These are phyloP conservation scores for Malurus melanocephalus DNA, from an alignment of 2,113 vertebrate species.

Conservation along the genomic window DNA sequence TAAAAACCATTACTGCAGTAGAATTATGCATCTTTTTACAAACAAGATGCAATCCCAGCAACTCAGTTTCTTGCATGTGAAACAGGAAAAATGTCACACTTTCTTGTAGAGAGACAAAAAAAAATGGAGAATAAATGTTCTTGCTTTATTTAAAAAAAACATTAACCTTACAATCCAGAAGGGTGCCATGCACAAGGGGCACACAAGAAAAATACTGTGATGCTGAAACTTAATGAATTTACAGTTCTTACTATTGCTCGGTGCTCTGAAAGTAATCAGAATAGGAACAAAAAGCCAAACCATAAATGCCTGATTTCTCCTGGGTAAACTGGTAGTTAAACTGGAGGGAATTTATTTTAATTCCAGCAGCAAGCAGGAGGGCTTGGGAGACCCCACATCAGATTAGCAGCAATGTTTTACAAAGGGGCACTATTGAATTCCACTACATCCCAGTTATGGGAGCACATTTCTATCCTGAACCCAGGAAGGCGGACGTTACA, in stretches of 20 bases:
- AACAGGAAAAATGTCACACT: not conserved
- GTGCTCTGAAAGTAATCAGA: constrained; percentile 20
- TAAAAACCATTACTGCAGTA: not conserved
- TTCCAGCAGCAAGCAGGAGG: not conserved
- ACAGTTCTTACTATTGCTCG: constrained; percentile 22
- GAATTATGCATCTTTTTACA: not conserved
- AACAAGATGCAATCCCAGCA: not conserved
- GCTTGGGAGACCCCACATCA: not conserved
- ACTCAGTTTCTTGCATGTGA: not conserved
- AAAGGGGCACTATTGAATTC: not conserved
- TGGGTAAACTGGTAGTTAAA: constrained; percentile 17
- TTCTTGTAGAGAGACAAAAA: not conserved
- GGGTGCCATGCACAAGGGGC: not conserved
- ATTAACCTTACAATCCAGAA: not conserved
- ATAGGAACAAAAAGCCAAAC: constrained; percentile 28
- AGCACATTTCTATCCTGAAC: not conserved
- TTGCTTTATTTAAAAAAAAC: not conserved
- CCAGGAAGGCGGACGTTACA: fast-evolving
- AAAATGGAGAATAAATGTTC: not conserved
- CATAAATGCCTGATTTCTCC: constrained; percentile 35
- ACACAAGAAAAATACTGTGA: not conserved
- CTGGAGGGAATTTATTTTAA: constrained; percentile 14
- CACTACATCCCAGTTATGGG: not conserved
- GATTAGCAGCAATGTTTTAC: not conserved
- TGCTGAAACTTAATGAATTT: constrained; percentile 8